Base-by-base conservation (phyloP, 2,888 invertebrate genomes). In the Lordiphosa fenestrarum region DNA sequence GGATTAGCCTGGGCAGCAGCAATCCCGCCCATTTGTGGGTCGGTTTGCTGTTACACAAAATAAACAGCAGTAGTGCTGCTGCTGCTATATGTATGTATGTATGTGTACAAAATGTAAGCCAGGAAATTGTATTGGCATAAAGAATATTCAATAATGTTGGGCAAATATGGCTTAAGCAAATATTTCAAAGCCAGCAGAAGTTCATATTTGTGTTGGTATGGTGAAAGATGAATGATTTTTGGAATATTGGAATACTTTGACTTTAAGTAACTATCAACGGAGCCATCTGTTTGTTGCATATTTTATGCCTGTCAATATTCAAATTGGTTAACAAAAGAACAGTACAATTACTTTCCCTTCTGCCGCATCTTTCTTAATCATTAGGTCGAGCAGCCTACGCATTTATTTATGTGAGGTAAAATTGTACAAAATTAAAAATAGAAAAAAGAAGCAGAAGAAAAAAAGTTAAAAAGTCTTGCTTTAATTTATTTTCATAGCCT, bases 121-220 rank as follows among this genome's bases (percentile, higher is more conserved):
- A 56, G 60, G 42, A 40, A 57, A 55, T 62, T 51, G 54, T 54
- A 55, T 63, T 71, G 78, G 44, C 41, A 52, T 56, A 63, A 69
- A 62, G 62, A 73, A 54, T 66, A 74, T 77, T 69, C 63, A 83
- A 78, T 74, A 76, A 80, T 59, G 42, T 49, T 53, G 59, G 38
- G 41, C 64, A 83, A 82, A 78, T 74, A 74, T 84, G 71, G 60
- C 47, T 48, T 23, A 48, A 53, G 56, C 54, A 63, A 63, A 63
- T 52, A 61, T 66, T 62, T 63, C 51, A 48, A 57, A 55, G 56
- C 53, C 50, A 10, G 46, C 44, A 47, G 53, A 63, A 19, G 46
- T 57, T 76, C 54, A 66, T 62, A 58, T 41, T 54, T 47, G 51
- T 38, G 53, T 41, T 50, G 51, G 59, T 4, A 19, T 3, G 23